Percentiles rank a stretch among this genome's conserved stretches.
Conservation (phyloP, 2,888 invertebrate genomes). For the Microctonus aethiopoides region DNA sequence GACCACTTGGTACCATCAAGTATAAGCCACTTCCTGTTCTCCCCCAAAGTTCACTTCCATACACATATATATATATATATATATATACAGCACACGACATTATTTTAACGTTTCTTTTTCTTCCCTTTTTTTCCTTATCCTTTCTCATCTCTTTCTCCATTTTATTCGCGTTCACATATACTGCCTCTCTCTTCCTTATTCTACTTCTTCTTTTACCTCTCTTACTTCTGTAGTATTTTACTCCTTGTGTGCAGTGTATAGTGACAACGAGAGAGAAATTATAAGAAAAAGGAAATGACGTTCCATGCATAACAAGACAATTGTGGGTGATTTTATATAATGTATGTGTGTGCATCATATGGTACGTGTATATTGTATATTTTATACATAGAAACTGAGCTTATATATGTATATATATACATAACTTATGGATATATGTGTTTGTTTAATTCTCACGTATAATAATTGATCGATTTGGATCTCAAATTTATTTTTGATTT, state of each 20-base stretch:
- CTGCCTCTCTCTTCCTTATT: conserved; percentile 10
- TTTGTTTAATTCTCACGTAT: no score
- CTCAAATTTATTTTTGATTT: no score
- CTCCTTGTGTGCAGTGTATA: conserved; percentile 27
- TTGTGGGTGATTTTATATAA: background rate
- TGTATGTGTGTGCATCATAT: conserved; percentile 3
- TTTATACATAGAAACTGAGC: no score
- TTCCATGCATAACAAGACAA: conserved; percentile 51
- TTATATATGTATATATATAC: no score
- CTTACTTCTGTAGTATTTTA: conserved; percentile 33
- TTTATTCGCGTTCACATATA: no score
- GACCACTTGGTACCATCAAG: conserved; percentile 46
- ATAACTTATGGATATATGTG: no score
- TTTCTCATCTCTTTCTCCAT: conserved; percentile 6
- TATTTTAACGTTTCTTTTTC: conserved; percentile 31
- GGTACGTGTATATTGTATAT: no score
- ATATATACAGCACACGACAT: background rate
- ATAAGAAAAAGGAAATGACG: conserved; percentile 54
- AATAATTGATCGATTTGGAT: no score
- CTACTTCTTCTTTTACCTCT: conserved; percentile 29
- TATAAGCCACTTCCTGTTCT: conserved; percentile 42
- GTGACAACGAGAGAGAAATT: conserved; percentile 29
- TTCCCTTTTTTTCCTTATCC: conserved; percentile 26
- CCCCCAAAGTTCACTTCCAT: conserved; percentile 17
- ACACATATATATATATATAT: background rate